A percentile compares a stretch with the other conserved stretches of the same genome.
phyloP scores from a whole-genome alignment of 2,113 vertebrate genomes.

The Hiodon tergisus region DNA sequence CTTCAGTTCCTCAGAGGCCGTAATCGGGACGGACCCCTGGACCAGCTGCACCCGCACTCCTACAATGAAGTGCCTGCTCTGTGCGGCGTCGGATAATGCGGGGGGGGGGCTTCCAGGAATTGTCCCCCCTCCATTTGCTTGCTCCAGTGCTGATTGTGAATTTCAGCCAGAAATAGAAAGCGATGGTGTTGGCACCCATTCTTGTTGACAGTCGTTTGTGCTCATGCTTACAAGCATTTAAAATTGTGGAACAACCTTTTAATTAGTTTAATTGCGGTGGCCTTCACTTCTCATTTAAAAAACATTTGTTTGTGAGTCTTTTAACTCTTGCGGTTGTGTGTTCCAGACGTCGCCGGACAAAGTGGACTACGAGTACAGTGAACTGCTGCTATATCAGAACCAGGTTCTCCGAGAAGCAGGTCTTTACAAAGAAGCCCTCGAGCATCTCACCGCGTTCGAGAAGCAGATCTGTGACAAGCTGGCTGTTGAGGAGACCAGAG shows the following conservation, averaged over 20 bases:
- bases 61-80: neutral
- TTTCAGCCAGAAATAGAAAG: neutral
- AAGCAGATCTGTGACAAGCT: slow-evolving; percentile 98
- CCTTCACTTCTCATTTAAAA: neutral
- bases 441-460: slow-evolving; percentile 90
- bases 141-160: no score
- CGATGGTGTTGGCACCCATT: neutral
- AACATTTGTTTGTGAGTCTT: neutral
- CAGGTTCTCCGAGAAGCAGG: slow-evolving; percentile 94
- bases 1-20: neutral
- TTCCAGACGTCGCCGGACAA: slow-evolving; percentile 92
- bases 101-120: slow-evolving; percentile 10
- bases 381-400: slow-evolving; percentile 95
- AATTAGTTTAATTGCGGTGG: neutral
- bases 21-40: neutral
- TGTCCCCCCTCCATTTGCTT: neutral
- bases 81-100: neutral
- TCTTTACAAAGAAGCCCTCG: slow-evolving; percentile 88
- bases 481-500: slow-evolving; percentile 95
- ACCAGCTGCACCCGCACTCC: neutral
- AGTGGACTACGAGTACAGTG: slow-evolving; percentile 98
- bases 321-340: slow-evolving; percentile 26
- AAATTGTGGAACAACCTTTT: no score
- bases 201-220: neutral
- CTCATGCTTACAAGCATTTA: no score